Evolutionary conservation across 2,797 vertebrate genomes (phyloP), one percentile per base, ranked within the genome.

Genomic region (Pogoniulus pusillus): DNA sequence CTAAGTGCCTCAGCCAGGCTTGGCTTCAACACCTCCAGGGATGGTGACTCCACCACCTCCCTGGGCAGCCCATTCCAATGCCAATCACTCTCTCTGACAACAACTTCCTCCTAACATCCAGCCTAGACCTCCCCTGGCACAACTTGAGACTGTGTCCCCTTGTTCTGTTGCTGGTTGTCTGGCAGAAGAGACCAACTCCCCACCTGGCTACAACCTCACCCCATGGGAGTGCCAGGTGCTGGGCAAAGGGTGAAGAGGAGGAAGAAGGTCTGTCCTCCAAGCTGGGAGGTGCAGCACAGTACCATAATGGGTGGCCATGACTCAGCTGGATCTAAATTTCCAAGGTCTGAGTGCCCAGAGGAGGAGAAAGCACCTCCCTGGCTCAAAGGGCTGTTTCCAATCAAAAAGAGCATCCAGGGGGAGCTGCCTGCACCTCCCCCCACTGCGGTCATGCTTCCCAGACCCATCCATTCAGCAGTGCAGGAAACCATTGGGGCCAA

Each of bases 211-310:
- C n/a, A n/a, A n/a, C 78, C 62, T 47, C 12, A 1, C 3, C 41
- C n/a, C 0, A 1, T 1, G 2, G 68, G 80, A 72, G 68, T 1
- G 6, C 4, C 24, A 32, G 34, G 53, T 80, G 58, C 65, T 0
- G 1, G 57, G 30, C 5, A 20, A 82, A 26, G 58, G 53, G 35
- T 0, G 7, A 73, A 57, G 81, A 58, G 27, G 59, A 73, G 45
- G 47, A n/a, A 32, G 43, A 65, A 54, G 68, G n/a, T 35, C 4
- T 4, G 20, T 55, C 23, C 7, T 78, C 30, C 49, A 22, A 30
- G 30, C 34, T 32, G 32, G 59, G 58, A 74, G 37, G 24, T 22
- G 34, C 43, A 41, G 71, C 63, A 51, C 22, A 69, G 37, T 58
- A 35, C n/a, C 77, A 35, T 5, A 16, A 20, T 8, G 77, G 81